Percentiles rank a stretch among this genome's conserved stretches.
phyloP scores from a whole-genome alignment of 1,140 invertebrate species.

The Diprion similis region DNA sequence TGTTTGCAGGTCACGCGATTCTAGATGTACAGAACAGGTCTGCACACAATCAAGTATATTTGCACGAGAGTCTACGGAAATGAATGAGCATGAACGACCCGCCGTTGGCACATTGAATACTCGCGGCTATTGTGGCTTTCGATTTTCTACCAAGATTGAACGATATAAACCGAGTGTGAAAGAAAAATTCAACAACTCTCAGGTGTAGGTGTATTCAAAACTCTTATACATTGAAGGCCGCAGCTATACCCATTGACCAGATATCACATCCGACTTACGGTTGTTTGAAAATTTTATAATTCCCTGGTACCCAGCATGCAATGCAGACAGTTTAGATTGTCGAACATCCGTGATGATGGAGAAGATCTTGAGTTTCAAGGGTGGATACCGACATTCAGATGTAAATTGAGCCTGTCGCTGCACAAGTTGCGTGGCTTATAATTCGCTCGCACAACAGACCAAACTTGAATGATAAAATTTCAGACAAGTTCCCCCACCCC shows the following conservation, averaged over 20 bases:
- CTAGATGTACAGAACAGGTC: background rate
- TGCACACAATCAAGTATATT: background rate
- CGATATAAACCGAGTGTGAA: no score
- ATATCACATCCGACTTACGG: background rate
- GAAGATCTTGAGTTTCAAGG: background rate
- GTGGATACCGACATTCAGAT: background rate
- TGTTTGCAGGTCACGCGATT: background rate
- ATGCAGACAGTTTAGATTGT: background rate
- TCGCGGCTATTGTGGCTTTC: no score
- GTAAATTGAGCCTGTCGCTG: constrained; percentile 5
- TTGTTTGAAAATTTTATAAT: constrained; percentile 1
- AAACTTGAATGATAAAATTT: background rate
- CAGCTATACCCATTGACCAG: no score
- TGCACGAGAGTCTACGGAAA: background rate
- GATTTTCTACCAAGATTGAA: no score
- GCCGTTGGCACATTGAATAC: no score
- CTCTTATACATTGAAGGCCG: no score
- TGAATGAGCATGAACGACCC: no score
- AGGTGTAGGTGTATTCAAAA: no score
- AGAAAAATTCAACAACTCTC: no score
- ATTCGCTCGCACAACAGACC: background rate
- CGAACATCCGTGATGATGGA: background rate
- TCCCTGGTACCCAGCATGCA: background rate
- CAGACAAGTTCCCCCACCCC: background rate
- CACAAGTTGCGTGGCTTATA: background rate